phyloP scores from a whole-genome alignment of 2,113 vertebrate species.

The Phalacrocorax carbo region DNA sequence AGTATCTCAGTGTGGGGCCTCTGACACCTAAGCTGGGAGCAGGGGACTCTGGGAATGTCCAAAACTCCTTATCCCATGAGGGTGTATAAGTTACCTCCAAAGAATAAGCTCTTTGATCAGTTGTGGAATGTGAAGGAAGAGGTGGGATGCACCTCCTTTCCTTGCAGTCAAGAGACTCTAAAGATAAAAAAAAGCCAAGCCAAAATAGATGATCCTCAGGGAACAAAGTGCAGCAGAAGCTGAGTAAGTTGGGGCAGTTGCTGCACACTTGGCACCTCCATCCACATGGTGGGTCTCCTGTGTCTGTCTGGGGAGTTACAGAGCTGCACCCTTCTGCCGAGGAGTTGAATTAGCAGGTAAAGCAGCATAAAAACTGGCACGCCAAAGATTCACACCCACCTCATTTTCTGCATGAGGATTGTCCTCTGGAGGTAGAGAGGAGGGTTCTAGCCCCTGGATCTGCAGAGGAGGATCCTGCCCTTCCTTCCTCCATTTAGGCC shows the following conservation, averaged over 20 bases:
- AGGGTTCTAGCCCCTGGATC: neutral
- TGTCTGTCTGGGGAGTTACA: neutral
- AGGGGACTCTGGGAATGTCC: neutral
- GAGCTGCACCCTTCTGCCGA: fast-evolving
- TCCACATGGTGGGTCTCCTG: neutral
- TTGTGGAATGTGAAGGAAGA: neutral
- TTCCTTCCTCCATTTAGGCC: neutral
- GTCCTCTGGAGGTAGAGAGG: neutral
- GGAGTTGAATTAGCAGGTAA: neutral
- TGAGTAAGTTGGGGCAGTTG: neutral
- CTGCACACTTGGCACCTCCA: neutral
- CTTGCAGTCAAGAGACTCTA: neutral
- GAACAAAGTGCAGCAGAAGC: neutral
- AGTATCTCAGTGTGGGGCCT: neutral
- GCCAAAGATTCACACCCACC: neutral
- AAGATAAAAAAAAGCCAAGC: neutral
- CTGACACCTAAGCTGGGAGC: neutral
- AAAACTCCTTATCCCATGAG: neutral
- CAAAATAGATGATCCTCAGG: neutral
- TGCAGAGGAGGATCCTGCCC: neutral
- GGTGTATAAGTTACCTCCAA: neutral
- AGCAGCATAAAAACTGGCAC: neutral
- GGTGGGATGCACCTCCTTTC: neutral
- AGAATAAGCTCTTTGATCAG: neutral
- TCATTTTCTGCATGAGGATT: neutral